Evolutionary conservation across 2,888 invertebrate genomes (phyloP).

Genomic region (Netelia inedita): DNA sequence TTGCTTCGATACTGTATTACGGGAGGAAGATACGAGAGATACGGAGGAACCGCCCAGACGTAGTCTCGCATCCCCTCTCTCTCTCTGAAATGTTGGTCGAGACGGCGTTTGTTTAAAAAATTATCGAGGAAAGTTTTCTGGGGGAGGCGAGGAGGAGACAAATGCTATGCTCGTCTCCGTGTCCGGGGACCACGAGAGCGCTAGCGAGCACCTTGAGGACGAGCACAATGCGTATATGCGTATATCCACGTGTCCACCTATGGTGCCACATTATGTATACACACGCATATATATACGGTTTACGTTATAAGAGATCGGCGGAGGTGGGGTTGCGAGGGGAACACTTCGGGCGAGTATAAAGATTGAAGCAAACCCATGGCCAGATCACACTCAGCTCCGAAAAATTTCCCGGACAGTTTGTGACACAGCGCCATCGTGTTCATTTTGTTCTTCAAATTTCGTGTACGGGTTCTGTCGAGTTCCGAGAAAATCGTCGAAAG

Average conservation of each 20-base stretch:
- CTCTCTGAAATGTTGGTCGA: constrained; percentile 36
- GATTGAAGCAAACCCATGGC: constrained; percentile 82
- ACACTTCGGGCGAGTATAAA: constrained; percentile 82
- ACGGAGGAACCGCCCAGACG: constrained; percentile 70
- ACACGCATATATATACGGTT: constrained; percentile 51
- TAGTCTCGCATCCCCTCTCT: constrained; percentile 48
- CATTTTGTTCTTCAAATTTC: not conserved
- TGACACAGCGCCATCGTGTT: constrained; percentile 28
- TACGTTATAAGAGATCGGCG: constrained; percentile 69
- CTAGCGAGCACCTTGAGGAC: constrained; percentile 43
- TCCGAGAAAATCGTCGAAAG: constrained; percentile 28
- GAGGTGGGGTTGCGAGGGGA: constrained; percentile 77
- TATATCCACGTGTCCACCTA: constrained; percentile 63
- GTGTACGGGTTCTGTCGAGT: constrained; percentile 11
- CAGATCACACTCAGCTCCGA: constrained; percentile 83
- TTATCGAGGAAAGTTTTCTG: constrained; percentile 83
- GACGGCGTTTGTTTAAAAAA: constrained; percentile 83
- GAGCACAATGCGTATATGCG: constrained; percentile 60
- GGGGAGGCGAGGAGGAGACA: constrained; percentile 71
- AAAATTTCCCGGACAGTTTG: constrained; percentile 80
- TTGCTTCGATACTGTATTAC: constrained; percentile 20
- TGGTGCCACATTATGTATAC: constrained; percentile 8
- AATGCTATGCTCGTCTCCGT: constrained; percentile 42
- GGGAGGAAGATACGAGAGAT: constrained; percentile 43
- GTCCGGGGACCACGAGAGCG: constrained; percentile 57